Base-by-base conservation (phyloP, 1,140 invertebrate genomes). In the Himalopsyche phryganea region DNA sequence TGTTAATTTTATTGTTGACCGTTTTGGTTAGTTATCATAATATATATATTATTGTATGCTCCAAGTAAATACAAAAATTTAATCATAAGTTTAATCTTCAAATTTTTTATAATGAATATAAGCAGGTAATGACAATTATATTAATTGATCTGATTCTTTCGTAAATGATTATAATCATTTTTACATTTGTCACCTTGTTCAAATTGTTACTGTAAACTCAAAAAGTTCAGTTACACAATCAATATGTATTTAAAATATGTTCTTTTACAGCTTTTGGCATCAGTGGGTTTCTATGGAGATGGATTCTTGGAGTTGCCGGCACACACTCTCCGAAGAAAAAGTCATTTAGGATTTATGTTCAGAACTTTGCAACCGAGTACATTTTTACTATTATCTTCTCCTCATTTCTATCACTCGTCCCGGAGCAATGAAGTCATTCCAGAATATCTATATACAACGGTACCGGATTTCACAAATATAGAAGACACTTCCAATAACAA, bases 301-400 rank as follows among this genome's bases (percentile, higher is more conserved):
- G 92, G 92, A 0, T 94, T 84, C 69, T 74, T 93, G 14, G 88
- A 94, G 70, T 74, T 92, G 50, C 74, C 80, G 0, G 84, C 85
- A 0, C 83, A 83, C 23, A 78, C 82, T 0, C 68, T 93, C 0
- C 80, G 80, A 32, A 87, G 84, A 66, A 86, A 81, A 61, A 79
- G 79, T 42, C 79, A 80, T 15, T 76, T 93, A 14, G 87, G 87
- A 7, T 81, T 95, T 41, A 87, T 90, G 3, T 94, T 96, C 71
- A 80, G 86, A 52, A 90, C 90, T 0, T 72, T 82, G 2, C 81
- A 88, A 58, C 66, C 79, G 0, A 80, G 88, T 63, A 89, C 88
- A 3, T 70, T 94, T 14, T 69, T 95, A 0, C 68, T 94, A 54
- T 72, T 91, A 15, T 87, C 89, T 0, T 86, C 88, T 0, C 86